These are phyloP conservation scores for Stomatorhinus ivindoensis DNA, from an alignment of 2,113 vertebrate species.

Conservation along the genomic window DNA sequence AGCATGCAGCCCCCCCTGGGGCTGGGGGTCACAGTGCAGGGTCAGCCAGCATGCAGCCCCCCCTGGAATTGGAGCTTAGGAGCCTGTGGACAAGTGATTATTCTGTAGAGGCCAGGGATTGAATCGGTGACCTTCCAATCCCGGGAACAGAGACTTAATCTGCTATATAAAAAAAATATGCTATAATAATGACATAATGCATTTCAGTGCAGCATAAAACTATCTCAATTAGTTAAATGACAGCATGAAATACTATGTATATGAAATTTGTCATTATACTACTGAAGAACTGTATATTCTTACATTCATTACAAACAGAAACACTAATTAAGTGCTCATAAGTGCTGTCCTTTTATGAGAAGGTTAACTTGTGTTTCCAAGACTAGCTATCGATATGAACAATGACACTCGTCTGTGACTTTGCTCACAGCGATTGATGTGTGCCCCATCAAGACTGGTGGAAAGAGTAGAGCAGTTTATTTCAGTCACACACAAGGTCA, in stretches of 20 bases:
- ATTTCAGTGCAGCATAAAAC: not conserved
- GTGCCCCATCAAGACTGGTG: not conserved
- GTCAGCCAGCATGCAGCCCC: no score
- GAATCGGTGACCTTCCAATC: not conserved
- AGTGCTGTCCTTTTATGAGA: not conserved
- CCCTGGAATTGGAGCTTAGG: not conserved
- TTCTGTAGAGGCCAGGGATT: not conserved
- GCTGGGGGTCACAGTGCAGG: no score
- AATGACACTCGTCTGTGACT: not conserved
- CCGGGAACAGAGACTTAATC: not conserved
- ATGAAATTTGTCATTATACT: not conserved
- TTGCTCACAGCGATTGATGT: not conserved
- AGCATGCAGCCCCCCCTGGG: no score
- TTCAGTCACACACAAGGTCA: not conserved
- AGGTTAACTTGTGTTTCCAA: not conserved
- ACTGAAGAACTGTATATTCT: not conserved
- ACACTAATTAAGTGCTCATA: not conserved
- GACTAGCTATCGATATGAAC: not conserved
- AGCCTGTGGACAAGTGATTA: not conserved
- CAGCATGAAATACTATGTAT: not conserved
- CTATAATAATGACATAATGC: not conserved
- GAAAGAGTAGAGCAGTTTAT: not conserved
- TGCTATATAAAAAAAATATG: no score
- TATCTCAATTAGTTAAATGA: not conserved
- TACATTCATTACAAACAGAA: not conserved